Conservation (phyloP, 2,797 vertebrate species). For the Knipowitschia caucasica region DNA sequence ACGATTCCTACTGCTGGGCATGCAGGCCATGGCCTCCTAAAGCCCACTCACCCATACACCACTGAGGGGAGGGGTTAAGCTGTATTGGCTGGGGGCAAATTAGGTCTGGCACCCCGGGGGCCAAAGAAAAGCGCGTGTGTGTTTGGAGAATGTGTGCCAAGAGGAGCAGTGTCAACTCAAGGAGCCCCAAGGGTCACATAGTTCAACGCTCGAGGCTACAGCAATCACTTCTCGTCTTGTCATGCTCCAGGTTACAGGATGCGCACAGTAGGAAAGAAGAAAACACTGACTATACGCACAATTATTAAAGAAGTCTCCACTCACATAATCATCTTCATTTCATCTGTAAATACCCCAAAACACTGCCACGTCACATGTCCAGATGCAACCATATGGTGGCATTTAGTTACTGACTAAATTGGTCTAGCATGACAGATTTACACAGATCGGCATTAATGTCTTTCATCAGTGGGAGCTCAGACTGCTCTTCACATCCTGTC, state of each 20-base stretch:
- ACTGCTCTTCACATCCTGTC: slow-evolving; percentile 67
- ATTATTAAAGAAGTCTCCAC: neutral
- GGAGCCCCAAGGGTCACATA: slow-evolving; percentile 59
- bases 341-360: neutral
- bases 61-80: slow-evolving; percentile 69
- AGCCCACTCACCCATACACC: slow-evolving; percentile 58
- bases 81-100: slow-evolving; percentile 73
- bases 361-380: slow-evolving; percentile 15
- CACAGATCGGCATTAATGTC: slow-evolving; percentile 65
- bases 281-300: neutral
- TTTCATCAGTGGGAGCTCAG: slow-evolving; percentile 56
- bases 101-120: slow-evolving; percentile 66
- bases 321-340: slow-evolving; percentile 5
- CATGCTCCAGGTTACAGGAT: slow-evolving; percentile 38
- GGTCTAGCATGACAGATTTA: slow-evolving; percentile 69
- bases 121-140: slow-evolving; percentile 43
- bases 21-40: slow-evolving; percentile 32
- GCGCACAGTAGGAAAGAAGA: slow-evolving; percentile 5
- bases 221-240: slow-evolving; percentile 68
- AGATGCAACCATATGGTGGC: slow-evolving; percentile 61
- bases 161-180: slow-evolving; percentile 52
- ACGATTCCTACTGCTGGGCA: slow-evolving; percentile 31
- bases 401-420: slow-evolving; percentile 71
- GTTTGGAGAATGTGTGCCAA: slow-evolving; percentile 30
- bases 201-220: slow-evolving; percentile 65